phyloP scores from a whole-genome alignment of 1,140 invertebrate species.

The Drosophila burlai region DNA sequence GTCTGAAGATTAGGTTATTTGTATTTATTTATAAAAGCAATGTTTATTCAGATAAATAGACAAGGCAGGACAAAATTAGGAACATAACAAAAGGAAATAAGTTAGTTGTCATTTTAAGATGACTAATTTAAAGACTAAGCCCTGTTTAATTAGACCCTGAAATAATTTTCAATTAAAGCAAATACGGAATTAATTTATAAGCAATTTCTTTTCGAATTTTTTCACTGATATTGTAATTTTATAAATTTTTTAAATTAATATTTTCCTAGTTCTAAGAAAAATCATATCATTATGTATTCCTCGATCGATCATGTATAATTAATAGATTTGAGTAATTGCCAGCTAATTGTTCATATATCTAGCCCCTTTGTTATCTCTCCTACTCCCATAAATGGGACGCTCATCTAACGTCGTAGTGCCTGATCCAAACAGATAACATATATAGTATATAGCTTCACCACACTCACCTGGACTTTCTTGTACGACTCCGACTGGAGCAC shows the following conservation, averaged over 20 bases:
- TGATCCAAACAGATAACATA: background rate
- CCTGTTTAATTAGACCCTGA: no score
- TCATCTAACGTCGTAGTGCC: background rate
- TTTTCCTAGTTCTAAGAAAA: no score
- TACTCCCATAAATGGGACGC: background rate
- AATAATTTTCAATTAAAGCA: no score
- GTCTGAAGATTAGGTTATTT: background rate
- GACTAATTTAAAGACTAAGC: no score
- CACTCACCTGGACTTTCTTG: constrained; percentile 72
- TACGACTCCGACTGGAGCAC: constrained; percentile 72
- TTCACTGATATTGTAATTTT: no score
- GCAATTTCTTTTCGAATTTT: no score
- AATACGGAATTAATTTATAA: no score
- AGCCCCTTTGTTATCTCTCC: background rate
- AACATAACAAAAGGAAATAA: background rate
- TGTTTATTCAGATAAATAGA: background rate
- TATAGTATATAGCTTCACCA: background rate
- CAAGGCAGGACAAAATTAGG: background rate
- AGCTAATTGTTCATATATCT: no score
- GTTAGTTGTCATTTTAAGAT: background rate
- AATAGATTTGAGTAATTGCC: no score
- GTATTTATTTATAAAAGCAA: background rate
- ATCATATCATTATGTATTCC: no score
- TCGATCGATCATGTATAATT: no score
- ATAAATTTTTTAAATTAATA: no score